Conservation (phyloP, 2,797 vertebrate genomes). For the Pipistrellus pipistrellus region DNA sequence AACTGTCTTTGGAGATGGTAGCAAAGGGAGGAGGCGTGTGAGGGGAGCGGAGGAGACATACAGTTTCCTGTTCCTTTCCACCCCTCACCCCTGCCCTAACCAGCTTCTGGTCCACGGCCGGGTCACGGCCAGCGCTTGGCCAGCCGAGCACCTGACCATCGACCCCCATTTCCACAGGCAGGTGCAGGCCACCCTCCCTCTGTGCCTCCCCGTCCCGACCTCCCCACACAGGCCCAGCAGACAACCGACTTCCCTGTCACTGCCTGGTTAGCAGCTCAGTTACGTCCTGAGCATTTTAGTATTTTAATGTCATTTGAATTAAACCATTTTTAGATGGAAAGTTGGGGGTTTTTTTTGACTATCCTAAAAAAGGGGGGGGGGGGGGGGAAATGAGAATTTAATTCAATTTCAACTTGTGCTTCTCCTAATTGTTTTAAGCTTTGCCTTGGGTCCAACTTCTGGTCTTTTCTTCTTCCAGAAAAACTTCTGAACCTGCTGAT, state of each 20-base stretch:
- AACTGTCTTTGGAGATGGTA: not conserved
- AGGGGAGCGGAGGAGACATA: not conserved
- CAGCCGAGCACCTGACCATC: not conserved
- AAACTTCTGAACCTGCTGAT: slow-evolving; percentile 16
- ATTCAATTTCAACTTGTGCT: slow-evolving; percentile 40
- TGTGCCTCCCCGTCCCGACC: not conserved
- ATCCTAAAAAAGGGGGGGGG: not conserved
- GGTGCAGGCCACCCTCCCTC: not conserved
- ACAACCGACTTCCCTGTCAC: not conserved
- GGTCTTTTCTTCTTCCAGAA: slow-evolving; percentile 46
- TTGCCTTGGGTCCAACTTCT: slow-evolving; percentile 58
- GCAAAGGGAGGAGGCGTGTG: not conserved
- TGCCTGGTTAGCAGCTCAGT: not conserved
- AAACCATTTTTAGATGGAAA: slow-evolving; percentile 47
- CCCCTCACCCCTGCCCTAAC: not conserved
- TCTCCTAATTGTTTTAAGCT: slow-evolving; percentile 29
- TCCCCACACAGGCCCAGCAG: not conserved
- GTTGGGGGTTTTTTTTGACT: slow-evolving; percentile 31
- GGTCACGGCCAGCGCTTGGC: not conserved
- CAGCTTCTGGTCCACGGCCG: not conserved
- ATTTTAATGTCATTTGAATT: not conserved
- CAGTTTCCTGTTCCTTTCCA: not conserved
- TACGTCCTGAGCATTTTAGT: slow-evolving; percentile 42
- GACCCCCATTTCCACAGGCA: not conserved
- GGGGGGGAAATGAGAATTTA: slow-evolving; percentile 8